Conservation (phyloP, 2,113 vertebrate genomes). For the Mormoops blainvillei region DNA sequence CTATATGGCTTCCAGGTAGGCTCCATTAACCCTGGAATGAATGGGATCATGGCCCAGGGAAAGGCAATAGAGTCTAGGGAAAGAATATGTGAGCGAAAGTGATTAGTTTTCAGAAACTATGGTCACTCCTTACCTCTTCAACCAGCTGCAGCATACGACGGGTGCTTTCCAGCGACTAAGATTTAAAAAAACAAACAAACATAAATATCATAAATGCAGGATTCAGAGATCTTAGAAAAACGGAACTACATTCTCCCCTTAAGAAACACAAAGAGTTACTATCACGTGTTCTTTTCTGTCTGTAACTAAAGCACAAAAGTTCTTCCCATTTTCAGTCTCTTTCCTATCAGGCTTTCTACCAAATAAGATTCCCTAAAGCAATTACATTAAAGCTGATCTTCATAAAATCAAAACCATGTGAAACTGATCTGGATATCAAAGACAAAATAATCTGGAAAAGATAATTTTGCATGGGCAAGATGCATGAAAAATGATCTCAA, state of each 20-base stretch:
- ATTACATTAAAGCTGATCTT: conserved; percentile 64
- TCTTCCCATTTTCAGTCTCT: conserved; percentile 32
- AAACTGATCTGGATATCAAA: conserved; percentile 61
- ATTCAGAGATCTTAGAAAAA: neutral
- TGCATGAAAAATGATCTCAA: conserved; percentile 47
- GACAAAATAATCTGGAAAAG: conserved; percentile 47
- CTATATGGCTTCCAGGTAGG: neutral
- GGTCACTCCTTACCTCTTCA: conserved; percentile 91
- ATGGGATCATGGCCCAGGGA: neutral
- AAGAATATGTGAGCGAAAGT: neutral
- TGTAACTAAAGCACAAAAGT: neutral
- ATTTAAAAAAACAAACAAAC: conserved; percentile 33
- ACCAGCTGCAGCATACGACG: conserved; percentile 99
- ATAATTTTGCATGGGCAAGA: conserved; percentile 56
- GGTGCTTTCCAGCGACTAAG: conserved; percentile 97
- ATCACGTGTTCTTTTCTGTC: conserved; percentile 21
- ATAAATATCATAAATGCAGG: conserved; percentile 40
- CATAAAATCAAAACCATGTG: conserved; percentile 54
- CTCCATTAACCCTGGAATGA: neutral
- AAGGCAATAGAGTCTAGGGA: neutral
- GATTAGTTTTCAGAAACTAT: neutral
- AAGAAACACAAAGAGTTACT: neutral
- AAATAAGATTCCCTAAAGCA: conserved; percentile 65
- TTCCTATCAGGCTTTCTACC: conserved; percentile 52
- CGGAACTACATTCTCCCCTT: conserved; percentile 17